phyloP scores from a whole-genome alignment of 1,140 invertebrate species.

The Augochlora pura region DNA sequence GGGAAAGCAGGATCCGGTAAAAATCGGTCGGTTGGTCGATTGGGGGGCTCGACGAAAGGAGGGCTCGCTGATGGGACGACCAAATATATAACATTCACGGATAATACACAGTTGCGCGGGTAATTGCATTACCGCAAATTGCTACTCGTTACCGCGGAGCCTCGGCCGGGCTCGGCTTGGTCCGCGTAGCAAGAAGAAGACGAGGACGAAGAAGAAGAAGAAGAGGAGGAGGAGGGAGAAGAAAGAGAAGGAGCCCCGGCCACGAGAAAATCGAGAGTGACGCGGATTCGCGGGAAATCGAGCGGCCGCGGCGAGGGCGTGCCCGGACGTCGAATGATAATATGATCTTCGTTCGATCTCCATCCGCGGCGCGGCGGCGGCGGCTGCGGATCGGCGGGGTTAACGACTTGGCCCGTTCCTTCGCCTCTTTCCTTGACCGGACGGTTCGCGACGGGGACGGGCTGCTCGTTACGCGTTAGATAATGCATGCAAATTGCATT shows the following conservation, averaged over 20 bases:
- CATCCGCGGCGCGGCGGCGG: neutral
- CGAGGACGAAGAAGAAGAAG: too few species aligned
- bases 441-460: neutral
- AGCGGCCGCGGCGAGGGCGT: conserved; percentile 1
- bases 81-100: conserved; percentile 6
- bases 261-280: too few species aligned
- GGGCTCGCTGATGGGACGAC: neutral
- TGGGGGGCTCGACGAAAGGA: neutral
- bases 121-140: conserved; percentile 9
- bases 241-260: too few species aligned
- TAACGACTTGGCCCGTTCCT: conserved; percentile 44
- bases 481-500: conserved; percentile 74
- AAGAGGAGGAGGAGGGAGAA: too few species aligned
- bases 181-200: too few species aligned
- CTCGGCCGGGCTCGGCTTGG: too few species aligned
- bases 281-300: conserved; percentile 1
- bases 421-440: conserved; percentile 30
- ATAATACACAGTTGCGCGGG: neutral
- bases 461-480: conserved; percentile 67
- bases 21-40: neutral
- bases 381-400: conserved; percentile 8
- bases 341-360: neutral
- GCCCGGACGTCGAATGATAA: conserved; percentile 12
- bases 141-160: neutral
- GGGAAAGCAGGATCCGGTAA: neutral